Percentiles rank a stretch among this genome's conserved stretches.
phyloP scores from a whole-genome alignment of 2,113 vertebrate species.

The Hyperopisus bebe region DNA sequence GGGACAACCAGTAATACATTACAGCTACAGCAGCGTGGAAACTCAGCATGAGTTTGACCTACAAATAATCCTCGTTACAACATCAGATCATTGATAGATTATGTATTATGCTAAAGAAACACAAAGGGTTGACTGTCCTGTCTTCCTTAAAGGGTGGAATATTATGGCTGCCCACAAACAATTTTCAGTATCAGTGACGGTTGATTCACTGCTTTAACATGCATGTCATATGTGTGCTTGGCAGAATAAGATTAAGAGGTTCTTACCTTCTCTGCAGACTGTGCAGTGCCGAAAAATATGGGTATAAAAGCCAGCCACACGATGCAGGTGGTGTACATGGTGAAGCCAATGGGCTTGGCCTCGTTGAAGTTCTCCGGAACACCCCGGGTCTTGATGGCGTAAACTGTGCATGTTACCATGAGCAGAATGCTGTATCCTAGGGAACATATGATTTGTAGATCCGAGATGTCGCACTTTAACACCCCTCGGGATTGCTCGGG shows the following conservation, averaged over 20 bases:
- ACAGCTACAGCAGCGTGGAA: not conserved
- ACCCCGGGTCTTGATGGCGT: constrained; percentile 95
- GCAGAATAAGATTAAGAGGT: not conserved
- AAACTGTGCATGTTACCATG: constrained; percentile 97
- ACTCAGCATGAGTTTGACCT: not conserved
- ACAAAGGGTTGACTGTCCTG: not conserved
- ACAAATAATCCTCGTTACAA: not conserved
- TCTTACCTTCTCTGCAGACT: constrained; percentile 94
- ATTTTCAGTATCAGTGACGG: not conserved
- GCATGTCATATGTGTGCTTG: not conserved
- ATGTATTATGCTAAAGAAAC: not conserved
- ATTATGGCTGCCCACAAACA: not conserved
- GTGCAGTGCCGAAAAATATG: constrained; percentile 95
- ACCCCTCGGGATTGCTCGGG: constrained; percentile 80
- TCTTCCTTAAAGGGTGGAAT: not conserved
- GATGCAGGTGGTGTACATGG: constrained; percentile 98
- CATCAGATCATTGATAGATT: not conserved
- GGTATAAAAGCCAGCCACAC: constrained; percentile 97
- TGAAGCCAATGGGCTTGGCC: constrained; percentile 96
- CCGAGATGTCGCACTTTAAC: constrained; percentile 93
- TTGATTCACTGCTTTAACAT: not conserved
- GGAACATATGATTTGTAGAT: constrained; percentile 94
- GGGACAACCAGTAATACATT: constrained; percentile 6
- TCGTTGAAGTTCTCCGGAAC: constrained; percentile 97
- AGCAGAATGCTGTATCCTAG: constrained; percentile 93